Evolutionary conservation across 2,888 invertebrate species (phyloP).

Genomic region (Aelia acuminata): DNA sequence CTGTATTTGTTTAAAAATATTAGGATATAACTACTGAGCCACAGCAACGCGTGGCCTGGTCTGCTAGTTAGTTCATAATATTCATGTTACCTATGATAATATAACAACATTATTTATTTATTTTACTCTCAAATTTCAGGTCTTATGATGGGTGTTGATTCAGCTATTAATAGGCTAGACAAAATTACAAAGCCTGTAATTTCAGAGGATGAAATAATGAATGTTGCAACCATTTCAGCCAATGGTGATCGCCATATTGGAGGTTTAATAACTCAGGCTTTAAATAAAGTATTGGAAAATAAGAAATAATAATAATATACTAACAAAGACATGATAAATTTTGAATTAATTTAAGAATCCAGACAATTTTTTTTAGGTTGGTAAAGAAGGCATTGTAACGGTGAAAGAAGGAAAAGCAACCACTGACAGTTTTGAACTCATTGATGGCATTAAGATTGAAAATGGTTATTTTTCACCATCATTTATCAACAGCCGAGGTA

Average conservation of each 20-base stretch:
- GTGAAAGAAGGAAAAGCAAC: slow-evolving; percentile 67
- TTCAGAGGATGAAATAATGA: slow-evolving; percentile 65
- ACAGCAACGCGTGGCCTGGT: no score
- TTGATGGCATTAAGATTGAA: slow-evolving; percentile 68
- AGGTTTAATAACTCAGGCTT: slow-evolving; percentile 67
- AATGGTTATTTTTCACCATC: slow-evolving; percentile 68
- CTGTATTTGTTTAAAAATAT: no score
- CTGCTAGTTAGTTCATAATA: no score
- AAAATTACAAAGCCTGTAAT: slow-evolving; percentile 62
- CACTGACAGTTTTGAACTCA: slow-evolving; percentile 66
- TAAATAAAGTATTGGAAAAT: slow-evolving; percentile 65
- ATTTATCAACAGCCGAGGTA: slow-evolving; percentile 66
- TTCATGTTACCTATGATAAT: not conserved
- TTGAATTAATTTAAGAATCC: slow-evolving; percentile 2
- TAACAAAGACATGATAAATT: not conserved
- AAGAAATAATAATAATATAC: not conserved
- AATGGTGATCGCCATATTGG: slow-evolving; percentile 67
- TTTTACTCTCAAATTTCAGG: slow-evolving; percentile 37
- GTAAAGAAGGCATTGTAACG: slow-evolving; percentile 68
- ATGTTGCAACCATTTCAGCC: slow-evolving; percentile 68
- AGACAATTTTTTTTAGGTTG: slow-evolving; percentile 64
- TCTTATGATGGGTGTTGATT: slow-evolving; percentile 62
- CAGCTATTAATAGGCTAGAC: slow-evolving; percentile 56
- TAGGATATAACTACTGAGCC: no score
- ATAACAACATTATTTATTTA: not conserved